Percentiles rank a stretch among this genome's conserved stretches.
Conservation (phyloP, 2,888 invertebrate species). For the Gari tellinella region DNA sequence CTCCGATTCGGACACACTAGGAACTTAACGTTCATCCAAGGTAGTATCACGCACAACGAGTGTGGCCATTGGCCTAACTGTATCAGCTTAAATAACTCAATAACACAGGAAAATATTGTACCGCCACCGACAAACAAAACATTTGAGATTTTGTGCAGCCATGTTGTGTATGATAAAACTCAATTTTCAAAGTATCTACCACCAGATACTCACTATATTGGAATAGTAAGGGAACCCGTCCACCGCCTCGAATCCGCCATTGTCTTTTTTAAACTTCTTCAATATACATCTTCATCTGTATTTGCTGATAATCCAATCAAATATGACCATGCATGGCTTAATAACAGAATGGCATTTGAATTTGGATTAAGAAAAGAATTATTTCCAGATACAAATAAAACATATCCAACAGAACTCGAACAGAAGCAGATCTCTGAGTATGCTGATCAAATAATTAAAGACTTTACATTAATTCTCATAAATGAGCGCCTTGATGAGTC, state of each 20-base stretch:
- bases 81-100: conserved; percentile 36
- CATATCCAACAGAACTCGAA: background rate
- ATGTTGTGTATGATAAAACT: conserved; percentile 56
- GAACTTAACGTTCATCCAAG: too few relatives aligned
- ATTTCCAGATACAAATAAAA: conserved; percentile 12
- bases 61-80: conserved; percentile 42
- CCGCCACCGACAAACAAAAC: conserved; percentile 53
- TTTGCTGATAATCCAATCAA: conserved; percentile 44
- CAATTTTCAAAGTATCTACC: conserved; percentile 58
- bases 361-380: conserved; percentile 57
- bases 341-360: conserved; percentile 65
- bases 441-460: too few relatives aligned
- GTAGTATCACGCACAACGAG: background rate
- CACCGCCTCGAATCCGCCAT: conserved; percentile 54
- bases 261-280: conserved; percentile 41
- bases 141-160: conserved; percentile 62
- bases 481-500: too few relatives aligned
- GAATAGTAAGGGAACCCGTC: conserved; percentile 62
- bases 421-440: conserved; percentile 26
- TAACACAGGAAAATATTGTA: conserved; percentile 35
- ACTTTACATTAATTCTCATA: too few relatives aligned
- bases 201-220: conserved; percentile 55
- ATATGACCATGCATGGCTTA: conserved; percentile 46
- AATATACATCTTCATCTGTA: conserved; percentile 30
- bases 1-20: too few relatives aligned